Evolutionary conservation across 1,140 invertebrate species (phyloP).

Genomic region (Hylyphantes graminicola): DNA sequence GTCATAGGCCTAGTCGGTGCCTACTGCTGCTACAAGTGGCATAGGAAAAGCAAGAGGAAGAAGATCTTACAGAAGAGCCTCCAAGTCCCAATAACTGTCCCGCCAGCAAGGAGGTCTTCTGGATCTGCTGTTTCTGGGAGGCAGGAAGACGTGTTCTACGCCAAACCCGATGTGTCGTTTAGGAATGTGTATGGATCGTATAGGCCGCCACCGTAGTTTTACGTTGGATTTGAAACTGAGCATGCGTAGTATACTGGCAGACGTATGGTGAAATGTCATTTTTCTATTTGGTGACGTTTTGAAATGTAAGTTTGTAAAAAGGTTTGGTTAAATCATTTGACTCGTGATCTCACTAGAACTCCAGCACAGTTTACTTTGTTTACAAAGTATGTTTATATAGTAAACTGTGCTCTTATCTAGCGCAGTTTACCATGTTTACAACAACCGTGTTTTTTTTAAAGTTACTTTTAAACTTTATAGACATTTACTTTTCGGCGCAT

Average conservation of each 20-base stretch:
- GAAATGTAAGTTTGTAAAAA: too few relatives aligned
- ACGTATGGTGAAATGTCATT: not conserved
- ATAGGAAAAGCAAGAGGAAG: conserved; percentile 61
- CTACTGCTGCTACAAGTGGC: conserved; percentile 65
- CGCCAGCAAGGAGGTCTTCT: not conserved
- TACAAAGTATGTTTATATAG: too few relatives aligned
- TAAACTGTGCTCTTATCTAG: too few relatives aligned
- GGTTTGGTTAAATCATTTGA: too few relatives aligned
- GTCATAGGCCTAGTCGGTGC: conserved; percentile 64
- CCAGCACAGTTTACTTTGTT: too few relatives aligned
- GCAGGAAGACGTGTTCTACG: conserved; percentile 52
- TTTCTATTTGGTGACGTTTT: too few relatives aligned
- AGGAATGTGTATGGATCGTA: conserved; percentile 61
- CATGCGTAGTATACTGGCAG: not conserved
- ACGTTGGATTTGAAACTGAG: not conserved
- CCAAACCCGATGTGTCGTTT: conserved; percentile 60
- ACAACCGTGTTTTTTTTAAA: too few relatives aligned
- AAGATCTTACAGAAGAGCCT: conserved; percentile 50
- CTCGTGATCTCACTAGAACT: too few relatives aligned
- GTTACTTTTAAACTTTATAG: too few relatives aligned
- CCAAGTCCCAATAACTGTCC: conserved; percentile 1
- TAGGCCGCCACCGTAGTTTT: conserved; percentile 19
- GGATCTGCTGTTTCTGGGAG: not conserved
- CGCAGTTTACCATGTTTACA: too few relatives aligned
- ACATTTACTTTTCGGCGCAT: too few relatives aligned